Base-by-base conservation (phyloP, 2,797 vertebrate species). In the Acanthurus tractus region DNA sequence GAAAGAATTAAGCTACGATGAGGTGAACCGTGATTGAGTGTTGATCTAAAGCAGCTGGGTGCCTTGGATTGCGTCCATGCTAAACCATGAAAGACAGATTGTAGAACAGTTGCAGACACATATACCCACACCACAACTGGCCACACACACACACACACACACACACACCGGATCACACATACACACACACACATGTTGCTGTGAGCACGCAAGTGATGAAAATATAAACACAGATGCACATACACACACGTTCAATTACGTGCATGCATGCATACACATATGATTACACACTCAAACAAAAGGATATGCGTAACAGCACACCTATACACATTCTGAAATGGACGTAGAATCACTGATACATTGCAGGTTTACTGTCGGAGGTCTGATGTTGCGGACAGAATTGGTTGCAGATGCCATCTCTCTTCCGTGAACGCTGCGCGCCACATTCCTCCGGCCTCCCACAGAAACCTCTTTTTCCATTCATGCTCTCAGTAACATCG, bases 41-140 rank as follows among this genome's bases (percentile, higher is more conserved):
- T 86, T 93, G 91, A 94, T 92, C 81, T 82, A 86, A 90, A 89
- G 75, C 92, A 93, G 91, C 89, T 93, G 92, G 83, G 70, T n/a
- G 82, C 83, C 81, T 90, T 92, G 92, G 89, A 90, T 77, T 22
- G 76, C 13, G 9, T 88, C 89, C 88, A 89, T 46, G 4, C 56
- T 62, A 65, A 85, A 89, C 78, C 89, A 86, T 88, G 76, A 90
- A 90, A 87, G 84, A 87, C 89, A 84, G 86, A 81, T 67, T 88
- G 76, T 59, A 71, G 85, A 89, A 79, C 76, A 49, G 76, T 84
- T 53, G 3, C 81, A 77, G 80, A 88, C 80, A 75, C 69, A 68
- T 64, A 78, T 13, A 82, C 56, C 42, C 68, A 40, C 73, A 66
- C 53, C 23, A 25, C 74, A 73, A 50, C 58, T 34, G 2, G 14